Evolutionary conservation across 2,113 vertebrate species (phyloP).

Genomic region (Coreoperca whiteheadi): DNA sequence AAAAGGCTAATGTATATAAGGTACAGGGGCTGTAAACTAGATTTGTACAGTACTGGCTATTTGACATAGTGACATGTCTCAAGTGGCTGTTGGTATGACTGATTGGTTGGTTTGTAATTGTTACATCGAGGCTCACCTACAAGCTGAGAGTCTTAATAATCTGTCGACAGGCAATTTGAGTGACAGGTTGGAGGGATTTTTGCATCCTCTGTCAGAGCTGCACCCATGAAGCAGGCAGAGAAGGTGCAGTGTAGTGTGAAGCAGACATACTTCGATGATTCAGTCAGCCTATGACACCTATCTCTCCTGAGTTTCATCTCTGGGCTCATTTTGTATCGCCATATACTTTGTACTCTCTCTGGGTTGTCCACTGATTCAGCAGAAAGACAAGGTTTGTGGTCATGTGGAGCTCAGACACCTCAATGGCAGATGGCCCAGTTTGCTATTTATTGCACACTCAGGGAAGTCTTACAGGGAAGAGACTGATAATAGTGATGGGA

Average conservation of each 20-base stretch:
- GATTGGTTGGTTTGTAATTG: too few species aligned
- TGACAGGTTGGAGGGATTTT: conserved; percentile 20
- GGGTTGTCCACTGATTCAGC: conserved; percentile 64
- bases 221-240: conserved; percentile 32
- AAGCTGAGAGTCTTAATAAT: conserved; percentile 23
- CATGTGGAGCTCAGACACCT: conserved; percentile 45
- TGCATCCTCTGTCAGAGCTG: not conserved
- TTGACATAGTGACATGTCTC: too few species aligned
- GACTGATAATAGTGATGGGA: not conserved
- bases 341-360: not conserved
- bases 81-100: too few species aligned
- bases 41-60: too few species aligned
- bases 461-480: conserved; percentile 28
- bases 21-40: too few species aligned
- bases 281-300: not conserved
- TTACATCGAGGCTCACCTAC: not conserved
- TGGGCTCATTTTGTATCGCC: conserved; percentile 47
- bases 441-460: conserved; percentile 54
- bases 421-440: conserved; percentile 55
- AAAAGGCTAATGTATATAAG: not conserved
- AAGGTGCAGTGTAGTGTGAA: conserved; percentile 33
- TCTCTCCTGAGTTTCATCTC: not conserved
- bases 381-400: conserved; percentile 53
- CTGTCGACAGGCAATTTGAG: conserved; percentile 13
- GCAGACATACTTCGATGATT: conserved; percentile 20